Percentiles rank a stretch among this genome's conserved stretches.
Conservation (phyloP, 1,140 invertebrate genomes). For the Anoplolepis gracilipes region DNA sequence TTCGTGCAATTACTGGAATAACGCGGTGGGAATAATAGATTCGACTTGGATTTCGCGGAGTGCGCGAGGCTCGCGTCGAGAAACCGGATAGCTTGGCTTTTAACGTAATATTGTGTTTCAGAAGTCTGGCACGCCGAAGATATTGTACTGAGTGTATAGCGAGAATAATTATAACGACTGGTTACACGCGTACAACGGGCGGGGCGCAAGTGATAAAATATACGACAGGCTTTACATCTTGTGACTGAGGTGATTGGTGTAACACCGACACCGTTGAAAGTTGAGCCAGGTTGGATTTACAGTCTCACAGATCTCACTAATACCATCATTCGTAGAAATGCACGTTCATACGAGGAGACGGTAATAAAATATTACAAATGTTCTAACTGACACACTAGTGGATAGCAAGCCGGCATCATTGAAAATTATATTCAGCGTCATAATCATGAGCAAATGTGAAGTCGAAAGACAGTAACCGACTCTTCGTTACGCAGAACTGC, state of each 20-base stretch:
- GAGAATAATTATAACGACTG: conserved; percentile 56
- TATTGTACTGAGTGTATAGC: conserved; percentile 39
- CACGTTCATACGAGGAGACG: neutral
- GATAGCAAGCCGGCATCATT: neutral
- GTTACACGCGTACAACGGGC: neutral
- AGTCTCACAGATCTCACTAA: neutral
- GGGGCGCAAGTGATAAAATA: conserved; percentile 36
- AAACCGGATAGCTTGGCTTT: conserved; percentile 58
- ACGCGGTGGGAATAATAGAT: conserved; percentile 62
- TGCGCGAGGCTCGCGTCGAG: conserved; percentile 36
- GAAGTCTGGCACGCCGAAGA: conserved; percentile 59
- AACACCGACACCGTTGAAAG: conserved; percentile 48
- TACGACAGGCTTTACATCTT: conserved; percentile 1
- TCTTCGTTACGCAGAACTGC: neutral
- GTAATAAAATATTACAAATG: conserved; percentile 9
- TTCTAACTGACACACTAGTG: neutral
- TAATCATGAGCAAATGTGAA: neutral
- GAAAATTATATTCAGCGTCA: conserved; percentile 11
- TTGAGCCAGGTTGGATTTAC: conserved; percentile 34
- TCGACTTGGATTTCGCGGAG: conserved; percentile 58
- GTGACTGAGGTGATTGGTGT: conserved; percentile 20
- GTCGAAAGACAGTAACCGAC: neutral
- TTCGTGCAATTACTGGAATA: conserved; percentile 61
- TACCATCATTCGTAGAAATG: conserved; percentile 34
- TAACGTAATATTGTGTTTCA: conserved; percentile 62